Evolutionary conservation across 2,888 invertebrate genomes (phyloP), one percentile per base, ranked within the genome.

Genomic region (Merodon equestris): DNA sequence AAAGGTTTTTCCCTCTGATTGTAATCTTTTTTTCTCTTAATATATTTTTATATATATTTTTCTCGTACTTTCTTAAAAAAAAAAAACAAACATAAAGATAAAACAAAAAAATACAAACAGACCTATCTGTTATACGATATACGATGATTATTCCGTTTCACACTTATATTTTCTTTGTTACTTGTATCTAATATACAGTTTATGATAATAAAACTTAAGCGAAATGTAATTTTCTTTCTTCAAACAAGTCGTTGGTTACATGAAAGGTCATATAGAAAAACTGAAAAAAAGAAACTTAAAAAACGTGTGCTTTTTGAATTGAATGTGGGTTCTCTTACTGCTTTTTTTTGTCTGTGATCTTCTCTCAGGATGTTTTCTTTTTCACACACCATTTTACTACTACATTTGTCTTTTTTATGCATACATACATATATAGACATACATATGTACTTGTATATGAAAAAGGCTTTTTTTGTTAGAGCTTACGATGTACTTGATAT

Each of bases 271-370:
- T 51, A 57, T 14, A 50, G 5, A 27, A 58, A 73, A 70, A 58
- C 10, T n/a, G 10, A n/a, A 47, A 17, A 50, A 60, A 61, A 44
- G 44, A 73, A 79, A 73, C 68, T 79, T 73, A 58, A 79, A 73
- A 77, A 73, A 67, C 73, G 73, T 77, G 42, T 79, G 66, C 56
- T 74, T 64, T n/a, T n/a, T n/a, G n/a, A 64, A 50, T 70, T 82
- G 73, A 75, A 76, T 81, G 75, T 83, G 82, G 83, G 82, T 83
- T 83, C 83, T 83, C 82, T 82, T 83, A 84, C 84, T 84, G 84
- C 84, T 83, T 81, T 81, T 60, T 68, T 66, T 74, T 75, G 15
- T 58, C 47, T 70, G 47, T 17, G 38, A 68, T 48, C 54, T 13
- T n/a, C 27, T 54, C 42, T 14, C 15, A 57, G 17, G n/a, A 53